Percentiles rank a stretch among this genome's conserved stretches.
phyloP scores from a whole-genome alignment of 2,888 invertebrate species.

The Tenthredo notha region DNA sequence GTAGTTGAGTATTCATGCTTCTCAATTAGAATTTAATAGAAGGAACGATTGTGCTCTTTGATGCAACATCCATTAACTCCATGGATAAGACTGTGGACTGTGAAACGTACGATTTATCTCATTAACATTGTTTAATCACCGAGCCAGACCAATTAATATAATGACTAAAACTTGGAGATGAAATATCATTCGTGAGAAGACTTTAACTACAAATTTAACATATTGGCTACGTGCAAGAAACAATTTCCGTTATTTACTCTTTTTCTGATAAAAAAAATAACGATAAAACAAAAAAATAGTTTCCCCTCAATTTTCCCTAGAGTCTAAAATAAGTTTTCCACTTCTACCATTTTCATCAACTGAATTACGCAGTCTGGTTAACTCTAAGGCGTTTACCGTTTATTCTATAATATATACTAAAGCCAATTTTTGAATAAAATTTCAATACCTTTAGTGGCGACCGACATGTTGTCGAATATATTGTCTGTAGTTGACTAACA shows the following conservation, averaged over 20 bases:
- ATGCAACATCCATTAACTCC: not conserved
- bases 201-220: not conserved
- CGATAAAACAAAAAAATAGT: not conserved
- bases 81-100: not conserved
- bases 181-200: not conserved
- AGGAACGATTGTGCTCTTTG: not conserved
- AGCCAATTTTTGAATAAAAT: not conserved
- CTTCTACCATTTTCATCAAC: not conserved
- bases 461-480: slow-evolving; percentile 14
- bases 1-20: not conserved
- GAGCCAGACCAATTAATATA: not conserved
- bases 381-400: not conserved
- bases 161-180: not conserved
- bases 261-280: not conserved
- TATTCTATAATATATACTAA: not conserved
- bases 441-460: slow-evolving; percentile 47
- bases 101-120: not conserved
- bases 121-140: not conserved
- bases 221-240: not conserved
- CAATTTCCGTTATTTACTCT: not conserved
- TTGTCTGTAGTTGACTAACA: slow-evolving; percentile 5
- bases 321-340: not conserved
- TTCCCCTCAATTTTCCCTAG: not conserved
- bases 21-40: not conserved
- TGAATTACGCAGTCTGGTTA: not conserved